Evolutionary conservation across 92 coral and sea anemone genomes (phyloP).

Genomic region (Paramuricea clavata): DNA sequence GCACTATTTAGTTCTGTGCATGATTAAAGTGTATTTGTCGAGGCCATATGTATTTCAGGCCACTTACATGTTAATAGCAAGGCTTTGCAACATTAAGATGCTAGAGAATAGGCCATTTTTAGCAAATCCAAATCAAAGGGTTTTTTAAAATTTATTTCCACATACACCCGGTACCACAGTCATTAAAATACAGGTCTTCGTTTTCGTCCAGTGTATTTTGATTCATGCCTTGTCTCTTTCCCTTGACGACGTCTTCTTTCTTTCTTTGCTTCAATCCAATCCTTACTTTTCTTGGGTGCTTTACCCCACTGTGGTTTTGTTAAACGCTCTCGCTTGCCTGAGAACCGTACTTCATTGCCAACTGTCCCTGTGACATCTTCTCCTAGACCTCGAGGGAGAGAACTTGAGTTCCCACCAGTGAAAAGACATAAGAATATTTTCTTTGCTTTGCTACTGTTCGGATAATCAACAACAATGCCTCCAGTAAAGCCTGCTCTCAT

Average conservation of each 20-base stretch:
- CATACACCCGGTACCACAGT: no score
- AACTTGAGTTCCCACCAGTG: slow-evolving; percentile 78
- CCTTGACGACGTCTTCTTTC: slow-evolving; percentile 95
- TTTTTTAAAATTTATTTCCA: not conserved
- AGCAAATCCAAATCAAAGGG: not conserved
- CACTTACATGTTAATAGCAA: no score
- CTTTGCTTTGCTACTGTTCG: slow-evolving; percentile 96
- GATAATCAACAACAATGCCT: slow-evolving; percentile 93
- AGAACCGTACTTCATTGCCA: slow-evolving; percentile 70
- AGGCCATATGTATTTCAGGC: no score
- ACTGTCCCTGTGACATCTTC: slow-evolving; percentile 62
- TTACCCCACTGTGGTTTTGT: slow-evolving; percentile 78
- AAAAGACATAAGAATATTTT: slow-evolving; percentile 93
- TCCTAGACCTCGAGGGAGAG: slow-evolving; percentile 87
- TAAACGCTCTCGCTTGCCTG: slow-evolving; percentile 67
- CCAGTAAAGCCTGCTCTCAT: slow-evolving; percentile 99
- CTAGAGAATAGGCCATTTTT: no score
- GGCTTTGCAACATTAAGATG: no score
- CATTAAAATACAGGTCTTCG: slow-evolving; percentile 75
- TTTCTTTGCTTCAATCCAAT: slow-evolving; percentile 92
- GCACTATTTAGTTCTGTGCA: no score
- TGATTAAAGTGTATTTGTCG: no score
- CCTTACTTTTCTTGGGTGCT: slow-evolving; percentile 86
- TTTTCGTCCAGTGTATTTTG: slow-evolving; percentile 94
- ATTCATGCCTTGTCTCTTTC: slow-evolving; percentile 90